These are phyloP conservation scores for Gastrophysa polygoni DNA, from an alignment of 2,888 invertebrate species.

Conservation along the genomic window DNA sequence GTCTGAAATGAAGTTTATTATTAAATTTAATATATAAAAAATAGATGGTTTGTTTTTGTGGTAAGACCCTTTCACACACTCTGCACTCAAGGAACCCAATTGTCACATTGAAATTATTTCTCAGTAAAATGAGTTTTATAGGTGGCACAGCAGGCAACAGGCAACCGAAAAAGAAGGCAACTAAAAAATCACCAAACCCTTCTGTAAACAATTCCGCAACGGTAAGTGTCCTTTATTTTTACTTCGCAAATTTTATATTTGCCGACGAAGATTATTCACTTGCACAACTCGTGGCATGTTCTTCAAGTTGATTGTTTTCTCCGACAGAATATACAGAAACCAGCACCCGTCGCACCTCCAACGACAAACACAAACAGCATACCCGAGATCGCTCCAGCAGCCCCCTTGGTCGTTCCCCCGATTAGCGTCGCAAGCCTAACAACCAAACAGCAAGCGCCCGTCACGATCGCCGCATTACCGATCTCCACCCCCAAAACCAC, in stretches of 20 bases:
- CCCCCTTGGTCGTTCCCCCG: conserved; percentile 33
- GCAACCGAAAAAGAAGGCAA: conserved; percentile 63
- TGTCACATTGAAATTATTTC: conserved; percentile 16
- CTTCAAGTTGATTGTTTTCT: conserved; percentile 27
- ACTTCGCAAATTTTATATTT: not conserved
- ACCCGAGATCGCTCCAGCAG: conserved; percentile 38
- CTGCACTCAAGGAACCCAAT: conserved; percentile 33
- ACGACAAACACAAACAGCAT: conserved; percentile 40
- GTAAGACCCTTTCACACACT: conserved; percentile 41
- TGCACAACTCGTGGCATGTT: conserved; percentile 13
- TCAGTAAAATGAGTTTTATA: conserved; percentile 47
- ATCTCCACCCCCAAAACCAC: conserved; percentile 30
- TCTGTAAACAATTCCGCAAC: conserved; percentile 42
- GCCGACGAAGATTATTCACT: not conserved
- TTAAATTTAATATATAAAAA: conserved; percentile 48
- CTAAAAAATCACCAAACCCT: conserved; percentile 60
- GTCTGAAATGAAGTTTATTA: conserved; percentile 55
- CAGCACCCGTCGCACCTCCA: conserved; percentile 42
- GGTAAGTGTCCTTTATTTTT: conserved; percentile 32
- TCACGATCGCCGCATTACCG: conserved; percentile 28
- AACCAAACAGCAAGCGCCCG: conserved; percentile 27
- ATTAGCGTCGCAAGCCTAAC: conserved; percentile 32
- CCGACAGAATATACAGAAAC: conserved; percentile 46
- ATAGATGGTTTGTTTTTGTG: conserved; percentile 45
- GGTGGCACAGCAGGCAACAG: conserved; percentile 55